Evolutionary conservation across 2,797 vertebrate genomes (phyloP), one percentile per base, ranked within the genome.

Genomic region (Menidia menidia): DNA sequence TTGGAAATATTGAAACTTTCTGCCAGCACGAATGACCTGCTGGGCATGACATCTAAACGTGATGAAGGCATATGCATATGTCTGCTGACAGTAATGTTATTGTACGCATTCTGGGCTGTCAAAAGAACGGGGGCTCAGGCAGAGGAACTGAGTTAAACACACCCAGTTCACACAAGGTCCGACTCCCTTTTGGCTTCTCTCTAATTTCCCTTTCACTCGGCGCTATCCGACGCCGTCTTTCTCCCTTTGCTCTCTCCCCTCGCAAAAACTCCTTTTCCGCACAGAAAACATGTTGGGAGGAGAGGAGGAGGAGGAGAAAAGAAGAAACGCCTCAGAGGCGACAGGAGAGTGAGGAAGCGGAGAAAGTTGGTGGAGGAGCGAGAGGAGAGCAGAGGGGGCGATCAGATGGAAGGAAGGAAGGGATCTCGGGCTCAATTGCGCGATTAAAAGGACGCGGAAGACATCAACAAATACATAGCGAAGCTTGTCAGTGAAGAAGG

Each of bases 281-380:
- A n/a, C 75, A 84, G 78, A 91, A 87, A 92, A 87, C 90, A 93
- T 93, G 92, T 83, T 81, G 88, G 83, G 86, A 87, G 90, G 86
- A 87, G 88, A 84, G 80, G 79, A 88, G 84, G 79, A 88, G 84
- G 86, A 74, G 80, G 63, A 82, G 82, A 74, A 74, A 66, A 68
- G 77, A 53, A 69, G 78, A 71, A 77, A 78, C 80, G 73, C 77
- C 73, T 74, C 76, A 74, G 65, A 84, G 71, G 77, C 77, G 75
- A 72, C 73, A 65, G 65, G 70, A 62, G 66, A 73, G 77, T 65
- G 76, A 83, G 80, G 73, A 84, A 87, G 86, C 63, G 19, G 84
- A 77, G 85, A 88, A 86, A 87, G 88, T 89, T 87, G 64, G 58
- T 65, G 72, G 80, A 68, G 75, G 64, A 66, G 71, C 48, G 81